Evolutionary conservation across 2,888 invertebrate genomes (phyloP), one percentile per base, ranked within the genome.

Genomic region (Aricia artaxerxes): DNA sequence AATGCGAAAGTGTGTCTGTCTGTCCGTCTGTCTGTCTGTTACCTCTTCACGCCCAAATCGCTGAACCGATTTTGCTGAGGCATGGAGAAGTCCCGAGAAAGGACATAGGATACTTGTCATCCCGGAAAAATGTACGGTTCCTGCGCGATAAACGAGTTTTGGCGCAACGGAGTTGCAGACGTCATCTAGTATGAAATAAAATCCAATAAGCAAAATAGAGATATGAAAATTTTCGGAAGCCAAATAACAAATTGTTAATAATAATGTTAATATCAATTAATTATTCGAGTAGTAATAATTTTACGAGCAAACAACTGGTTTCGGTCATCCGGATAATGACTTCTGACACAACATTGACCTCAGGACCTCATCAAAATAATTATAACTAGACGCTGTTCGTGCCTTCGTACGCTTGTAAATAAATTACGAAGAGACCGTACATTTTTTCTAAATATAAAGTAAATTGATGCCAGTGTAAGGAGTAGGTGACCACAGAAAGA

Each of bases 281-380:
- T 53, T 44, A 40, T 76, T 31, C 49, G 49, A 31, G 11, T 64
- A 64, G 69, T 78, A 78, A 61, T 78, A 40, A 77, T 69, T 49
- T 31, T 49, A 78, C 16, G 31, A 7, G 6, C 16, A 44, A 73
- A 49, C 61, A 82, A 83, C 83, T 69, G 79, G 82, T 83, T 82
- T 80, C 38, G 49, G 9, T 78, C 79, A 61, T 31, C 79, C 81
- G 83, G 82, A 78, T 82, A 83, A 82, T 82, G 81, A 82, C 83
- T 81, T 82, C 49, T 81, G 81, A 83, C 83, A 81, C 79, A 81
- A 64, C 82, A 82, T 81, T 83, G 82, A 83, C 82, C 83, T 83
- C 79, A 78, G 79, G 49, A 73, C 69, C 61, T 64, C 31, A 31
- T 64, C 31, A 24, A 64, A 61, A 61, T 61, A 61, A n/a, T 49